phyloP scores from a whole-genome alignment of 2,888 invertebrate species.

The Tipula unca region DNA sequence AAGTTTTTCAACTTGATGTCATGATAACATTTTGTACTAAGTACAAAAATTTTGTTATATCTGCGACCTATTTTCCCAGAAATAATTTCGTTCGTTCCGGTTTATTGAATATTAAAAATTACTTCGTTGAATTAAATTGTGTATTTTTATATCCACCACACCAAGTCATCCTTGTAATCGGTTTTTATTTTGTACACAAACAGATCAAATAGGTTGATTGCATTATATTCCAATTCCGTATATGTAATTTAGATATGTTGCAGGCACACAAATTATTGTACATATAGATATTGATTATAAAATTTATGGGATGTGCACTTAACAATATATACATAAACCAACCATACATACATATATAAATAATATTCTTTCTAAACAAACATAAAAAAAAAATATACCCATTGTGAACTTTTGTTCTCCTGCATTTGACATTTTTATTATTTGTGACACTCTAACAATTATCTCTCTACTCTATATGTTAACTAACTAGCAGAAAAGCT shows the following conservation, averaged over 20 bases:
- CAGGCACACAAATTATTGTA: neutral
- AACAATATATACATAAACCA: neutral
- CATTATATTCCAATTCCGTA: neutral
- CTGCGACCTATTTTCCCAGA: neutral
- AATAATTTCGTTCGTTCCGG: slow-evolving; percentile 1
- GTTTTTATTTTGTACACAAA: neutral
- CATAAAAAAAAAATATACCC: neutral
- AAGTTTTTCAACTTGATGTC: neutral
- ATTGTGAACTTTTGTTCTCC: neutral
- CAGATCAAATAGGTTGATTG: neutral
- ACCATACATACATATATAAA: neutral
- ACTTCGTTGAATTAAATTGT: neutral
- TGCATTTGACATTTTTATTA: neutral
- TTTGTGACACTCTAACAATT: neutral
- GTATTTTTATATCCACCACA: neutral
- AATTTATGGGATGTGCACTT: neutral
- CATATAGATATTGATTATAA: neutral
- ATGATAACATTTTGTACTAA: neutral
- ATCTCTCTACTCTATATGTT: neutral
- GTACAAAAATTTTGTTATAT: neutral
- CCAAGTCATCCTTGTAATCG: neutral
- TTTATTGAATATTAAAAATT: neutral
- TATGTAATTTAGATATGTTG: neutral
- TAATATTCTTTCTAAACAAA: neutral
- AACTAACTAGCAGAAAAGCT: neutral